Evolutionary conservation across 1,140 invertebrate genomes (phyloP), one percentile per base, ranked within the genome.

Genomic region (Drosophila sechellia): DNA sequence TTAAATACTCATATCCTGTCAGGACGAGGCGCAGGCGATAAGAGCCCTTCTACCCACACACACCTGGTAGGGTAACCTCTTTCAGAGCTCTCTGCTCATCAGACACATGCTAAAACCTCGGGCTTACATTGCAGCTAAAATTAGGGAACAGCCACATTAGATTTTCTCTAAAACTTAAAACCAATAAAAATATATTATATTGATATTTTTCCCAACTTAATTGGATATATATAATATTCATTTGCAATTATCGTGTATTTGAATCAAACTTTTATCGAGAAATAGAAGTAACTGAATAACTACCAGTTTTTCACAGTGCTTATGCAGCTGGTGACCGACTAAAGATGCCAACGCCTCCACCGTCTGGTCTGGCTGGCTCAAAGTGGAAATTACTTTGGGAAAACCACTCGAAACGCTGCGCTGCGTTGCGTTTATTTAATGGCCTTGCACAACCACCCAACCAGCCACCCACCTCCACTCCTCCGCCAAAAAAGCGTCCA

Each of bases 1-100:
- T 87, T 79, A 76, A 86, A 85, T 86, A 71, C 81, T 85, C 81
- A 85, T 85, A 85, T 86, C 81, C 81, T 80, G 81, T 59, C 53
- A 59, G 66, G 39, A 52, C 20, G 42, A 65, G 68, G 49, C 56
- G 46, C 52, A 42, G 46, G 34, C 77, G 77, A 80, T 75, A 79
- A 64, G 56, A 66, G 55, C 42, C 40, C 50, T 46, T 25, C 50
- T 6, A 4, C 43, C 50, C 63, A 15, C 17, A 39, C n/a, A n/a
- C 20, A 34, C 56, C 34, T 4, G 17, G 17, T 10, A 25, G 5
- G 17, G 39, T 40, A 27, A 27, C 27, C 31, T 11, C 27, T 17
- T 11, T 37, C 43, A 13, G 15, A 2, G 15, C 27, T 25, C 27
- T 25, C n/a, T 13, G 5, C 8, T 27, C 8, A 11, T n/a, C 20